Conservation (phyloP, 2,113 vertebrate species). For the Odocoileus virginianus region DNA sequence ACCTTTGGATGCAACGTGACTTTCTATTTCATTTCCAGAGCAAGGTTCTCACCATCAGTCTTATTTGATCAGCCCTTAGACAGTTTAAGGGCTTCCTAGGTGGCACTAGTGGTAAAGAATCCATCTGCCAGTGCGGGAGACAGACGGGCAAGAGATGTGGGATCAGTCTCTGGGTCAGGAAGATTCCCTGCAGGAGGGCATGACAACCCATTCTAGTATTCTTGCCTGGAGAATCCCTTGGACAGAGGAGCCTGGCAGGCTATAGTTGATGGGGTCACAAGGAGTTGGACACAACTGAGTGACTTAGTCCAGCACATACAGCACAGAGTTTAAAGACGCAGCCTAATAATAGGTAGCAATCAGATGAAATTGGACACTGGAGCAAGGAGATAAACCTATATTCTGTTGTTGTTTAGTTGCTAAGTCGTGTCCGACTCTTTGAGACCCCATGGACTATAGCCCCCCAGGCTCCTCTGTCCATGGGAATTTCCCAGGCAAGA, state of each 20-base stretch:
- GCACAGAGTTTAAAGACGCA: not conserved
- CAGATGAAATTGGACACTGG: not conserved
- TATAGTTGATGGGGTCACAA: too few species aligned
- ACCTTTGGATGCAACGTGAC: not conserved
- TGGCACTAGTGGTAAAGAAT: too few species aligned
- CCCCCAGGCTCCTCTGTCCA: not conserved
- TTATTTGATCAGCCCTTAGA: not conserved
- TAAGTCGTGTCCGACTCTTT: not conserved
- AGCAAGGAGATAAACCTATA: not conserved
- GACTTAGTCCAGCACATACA: not conserved
- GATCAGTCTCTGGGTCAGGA: too few species aligned
- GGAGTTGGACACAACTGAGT: too few species aligned
- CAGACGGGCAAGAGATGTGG: too few species aligned
- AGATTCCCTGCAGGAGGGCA: too few species aligned
- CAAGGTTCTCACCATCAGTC: not conserved
- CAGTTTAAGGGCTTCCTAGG: not conserved
- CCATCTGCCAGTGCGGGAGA: too few species aligned
- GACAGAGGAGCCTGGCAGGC: too few species aligned
- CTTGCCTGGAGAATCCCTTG: too few species aligned
- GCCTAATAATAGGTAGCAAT: not conserved
- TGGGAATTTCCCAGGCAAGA: not conserved
- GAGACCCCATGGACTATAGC: not conserved
- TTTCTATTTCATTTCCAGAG: not conserved
- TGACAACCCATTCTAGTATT: too few species aligned
- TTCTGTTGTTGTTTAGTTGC: not conserved